Percentiles rank a stretch among this genome's conserved stretches.
Conservation (phyloP, 2,113 vertebrate genomes). For the Lagenorhynchus albirostris region DNA sequence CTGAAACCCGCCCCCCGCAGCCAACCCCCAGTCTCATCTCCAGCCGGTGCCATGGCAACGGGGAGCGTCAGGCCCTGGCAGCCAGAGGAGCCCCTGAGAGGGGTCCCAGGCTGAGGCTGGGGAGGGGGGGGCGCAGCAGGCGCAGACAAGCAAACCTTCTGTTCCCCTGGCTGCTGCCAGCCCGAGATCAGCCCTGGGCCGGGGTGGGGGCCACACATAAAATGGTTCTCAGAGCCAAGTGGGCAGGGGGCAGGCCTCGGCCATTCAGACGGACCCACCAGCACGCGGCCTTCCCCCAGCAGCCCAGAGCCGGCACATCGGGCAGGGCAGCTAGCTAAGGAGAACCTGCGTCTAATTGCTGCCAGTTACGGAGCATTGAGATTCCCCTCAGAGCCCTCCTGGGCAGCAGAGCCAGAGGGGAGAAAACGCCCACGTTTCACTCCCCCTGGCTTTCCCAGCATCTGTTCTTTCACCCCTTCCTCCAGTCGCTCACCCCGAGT, state of each 20-base stretch:
- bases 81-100: constrained; percentile 73
- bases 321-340: not conserved
- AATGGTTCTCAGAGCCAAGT: constrained; percentile 65
- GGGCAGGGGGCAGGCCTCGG: constrained; percentile 53
- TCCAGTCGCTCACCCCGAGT: not conserved
- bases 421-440: not conserved
- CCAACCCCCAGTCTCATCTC: not conserved
- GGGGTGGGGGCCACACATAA: constrained; percentile 37
- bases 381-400: constrained; percentile 56
- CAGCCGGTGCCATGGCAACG: constrained; percentile 23
- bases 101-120: constrained; percentile 59
- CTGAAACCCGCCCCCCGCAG: accelerated
- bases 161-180: constrained; percentile 62
- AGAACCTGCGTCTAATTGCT: not conserved
- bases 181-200: constrained; percentile 24
- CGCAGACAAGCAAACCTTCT: constrained; percentile 75
- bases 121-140: constrained; percentile 28
- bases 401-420: not conserved
- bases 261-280: constrained; percentile 16
- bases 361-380: constrained; percentile 41
- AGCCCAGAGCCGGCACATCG: not conserved
- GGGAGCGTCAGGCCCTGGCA: constrained; percentile 67
- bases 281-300: not conserved
- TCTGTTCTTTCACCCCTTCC: not conserved
- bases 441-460: not conserved